Percentiles rank a stretch among this genome's conserved stretches.
phyloP scores from a whole-genome alignment of 1,140 invertebrate species.

The Tetramorium parvispinum region DNA sequence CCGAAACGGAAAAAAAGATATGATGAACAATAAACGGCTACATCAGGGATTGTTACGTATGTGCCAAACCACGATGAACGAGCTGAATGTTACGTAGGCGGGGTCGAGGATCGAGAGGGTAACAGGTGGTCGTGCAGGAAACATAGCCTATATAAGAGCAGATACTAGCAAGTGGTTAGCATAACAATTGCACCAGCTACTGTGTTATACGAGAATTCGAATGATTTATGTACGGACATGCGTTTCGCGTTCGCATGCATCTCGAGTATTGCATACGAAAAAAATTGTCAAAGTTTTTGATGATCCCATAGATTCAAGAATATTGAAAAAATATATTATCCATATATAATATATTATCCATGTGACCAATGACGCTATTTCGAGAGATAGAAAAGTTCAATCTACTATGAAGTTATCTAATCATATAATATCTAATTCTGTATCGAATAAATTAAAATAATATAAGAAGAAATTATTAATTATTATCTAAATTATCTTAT shows the following conservation, averaged over 20 bases:
- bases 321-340: constrained; percentile 7
- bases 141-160: constrained; percentile 83
- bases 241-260: constrained; percentile 72
- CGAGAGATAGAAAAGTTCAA: neutral
- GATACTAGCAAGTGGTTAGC: constrained; percentile 84
- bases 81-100: constrained; percentile 63
- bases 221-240: constrained; percentile 81
- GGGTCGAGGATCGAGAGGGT: constrained; percentile 80
- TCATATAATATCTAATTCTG: neutral
- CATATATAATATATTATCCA: neutral
- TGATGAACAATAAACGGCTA: constrained; percentile 22
- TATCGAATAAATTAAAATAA: neutral
- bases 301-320: neutral
- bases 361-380: neutral
- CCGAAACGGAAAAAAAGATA: neutral
- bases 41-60: constrained; percentile 60
- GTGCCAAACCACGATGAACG: constrained; percentile 70
- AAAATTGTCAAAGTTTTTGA: constrained; percentile 61
- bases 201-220: constrained; percentile 74
- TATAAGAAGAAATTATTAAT: neutral
- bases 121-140: constrained; percentile 85
- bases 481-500: neutral
- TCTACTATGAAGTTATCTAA: neutral
- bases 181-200: constrained; percentile 84
- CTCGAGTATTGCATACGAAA: constrained; percentile 73